phyloP scores from a whole-genome alignment of 2,888 invertebrate species.

The Muschampia plurimacula region DNA sequence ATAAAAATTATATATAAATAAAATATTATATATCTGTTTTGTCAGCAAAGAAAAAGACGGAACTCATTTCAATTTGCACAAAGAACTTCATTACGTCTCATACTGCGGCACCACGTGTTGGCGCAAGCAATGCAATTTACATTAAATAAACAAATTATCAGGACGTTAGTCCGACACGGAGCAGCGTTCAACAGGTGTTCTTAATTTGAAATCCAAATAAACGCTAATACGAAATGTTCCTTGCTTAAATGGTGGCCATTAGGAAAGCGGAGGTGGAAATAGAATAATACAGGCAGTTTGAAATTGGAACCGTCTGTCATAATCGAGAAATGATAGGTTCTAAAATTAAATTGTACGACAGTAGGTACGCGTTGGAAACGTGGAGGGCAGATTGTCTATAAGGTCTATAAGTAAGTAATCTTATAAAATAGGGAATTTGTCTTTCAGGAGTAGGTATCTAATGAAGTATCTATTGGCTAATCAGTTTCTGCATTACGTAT shows the following conservation, averaged over 20 bases:
- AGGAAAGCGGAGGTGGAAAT: slow-evolving; percentile 48
- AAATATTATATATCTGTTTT: background rate
- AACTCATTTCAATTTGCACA: slow-evolving; percentile 37
- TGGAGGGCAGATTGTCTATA: no score
- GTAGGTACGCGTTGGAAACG: slow-evolving; percentile 22
- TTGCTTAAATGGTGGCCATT: slow-evolving; percentile 60
- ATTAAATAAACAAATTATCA: slow-evolving; percentile 75
- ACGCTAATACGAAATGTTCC: slow-evolving; percentile 59
- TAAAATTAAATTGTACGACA: slow-evolving; percentile 34
- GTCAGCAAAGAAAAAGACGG: slow-evolving; percentile 1
- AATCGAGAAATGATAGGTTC: slow-evolving; percentile 42
- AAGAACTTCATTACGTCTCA: slow-evolving; percentile 62
- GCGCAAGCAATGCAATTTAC: slow-evolving; percentile 63
- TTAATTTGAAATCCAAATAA: slow-evolving; percentile 77
- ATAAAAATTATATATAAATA: no score
- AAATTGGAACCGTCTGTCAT: slow-evolving; percentile 46
- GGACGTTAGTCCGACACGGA: slow-evolving; percentile 50
- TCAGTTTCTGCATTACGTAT: no score
- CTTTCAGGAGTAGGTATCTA: background rate
- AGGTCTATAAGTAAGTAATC: no score
- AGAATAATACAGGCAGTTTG: slow-evolving; percentile 45
- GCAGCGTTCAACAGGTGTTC: slow-evolving; percentile 72
- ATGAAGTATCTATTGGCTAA: no score
- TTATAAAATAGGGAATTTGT: no score
- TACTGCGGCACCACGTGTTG: slow-evolving; percentile 47